A percentile compares a stretch with the other conserved stretches of the same genome.
phyloP scores from a whole-genome alignment of 2,888 invertebrate species.

The Limenitis arthemis region DNA sequence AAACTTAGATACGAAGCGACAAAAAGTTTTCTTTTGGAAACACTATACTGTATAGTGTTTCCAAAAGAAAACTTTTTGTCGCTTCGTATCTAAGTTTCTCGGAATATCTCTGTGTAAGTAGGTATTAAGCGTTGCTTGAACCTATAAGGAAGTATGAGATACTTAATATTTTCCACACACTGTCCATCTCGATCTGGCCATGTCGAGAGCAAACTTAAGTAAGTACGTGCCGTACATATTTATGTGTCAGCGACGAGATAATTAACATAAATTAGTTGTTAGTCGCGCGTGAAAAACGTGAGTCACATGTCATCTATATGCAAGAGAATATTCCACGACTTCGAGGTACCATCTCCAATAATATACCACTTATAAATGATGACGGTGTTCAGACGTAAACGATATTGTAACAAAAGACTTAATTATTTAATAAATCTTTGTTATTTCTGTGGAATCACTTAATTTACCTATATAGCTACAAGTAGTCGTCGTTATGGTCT shows the following conservation, averaged over 20 bases:
- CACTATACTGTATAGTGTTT: no score
- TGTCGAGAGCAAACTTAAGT: conserved; percentile 41
- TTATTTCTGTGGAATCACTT: no score
- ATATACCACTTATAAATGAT: conserved; percentile 32
- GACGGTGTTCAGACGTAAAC: conserved; percentile 24
- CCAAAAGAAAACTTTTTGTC: conserved; percentile 7
- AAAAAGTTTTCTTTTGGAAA: no score
- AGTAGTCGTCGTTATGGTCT: no score
- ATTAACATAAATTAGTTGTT: conserved; percentile 67
- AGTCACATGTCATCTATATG: conserved; percentile 48
- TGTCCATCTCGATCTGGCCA: conserved; percentile 30
- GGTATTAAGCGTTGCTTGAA: conserved; percentile 4
- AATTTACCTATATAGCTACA: no score
- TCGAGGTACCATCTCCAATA: conserved; percentile 28
- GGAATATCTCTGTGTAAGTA: neutral
- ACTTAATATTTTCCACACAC: conserved; percentile 27
- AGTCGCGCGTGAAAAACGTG: conserved; percentile 66
- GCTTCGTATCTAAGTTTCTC: conserved; percentile 9
- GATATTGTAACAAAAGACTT: conserved; percentile 20
- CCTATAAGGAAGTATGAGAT: conserved; percentile 26
- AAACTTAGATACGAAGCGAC: no score
- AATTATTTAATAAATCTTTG: conserved; percentile 12
- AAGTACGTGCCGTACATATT: conserved; percentile 56
- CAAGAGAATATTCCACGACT: conserved; percentile 28
- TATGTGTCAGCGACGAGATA: conserved; percentile 41